Evolutionary conservation across 2,888 invertebrate species (phyloP).

Genomic region (Netelia fuscicornis): DNA sequence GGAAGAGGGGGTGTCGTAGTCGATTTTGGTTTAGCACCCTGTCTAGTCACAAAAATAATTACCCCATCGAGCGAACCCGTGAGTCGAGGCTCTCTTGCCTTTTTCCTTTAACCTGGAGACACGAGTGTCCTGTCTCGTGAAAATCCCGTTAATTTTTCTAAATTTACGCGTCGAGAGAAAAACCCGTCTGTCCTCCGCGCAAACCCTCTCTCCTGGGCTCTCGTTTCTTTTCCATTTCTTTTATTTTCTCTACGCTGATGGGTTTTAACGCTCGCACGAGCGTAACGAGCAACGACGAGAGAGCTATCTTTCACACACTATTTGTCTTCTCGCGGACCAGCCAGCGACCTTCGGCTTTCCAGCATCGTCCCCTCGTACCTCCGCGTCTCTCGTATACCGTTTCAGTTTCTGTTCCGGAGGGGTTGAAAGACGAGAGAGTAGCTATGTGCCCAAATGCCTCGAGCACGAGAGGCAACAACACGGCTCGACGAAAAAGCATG

Average conservation of each 20-base stretch:
- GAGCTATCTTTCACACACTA: slow-evolving; percentile 74
- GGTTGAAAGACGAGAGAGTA: slow-evolving; percentile 69
- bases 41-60: slow-evolving; percentile 65
- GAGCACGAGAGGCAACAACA: slow-evolving; percentile 56
- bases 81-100: neutral
- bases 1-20: slow-evolving; percentile 8
- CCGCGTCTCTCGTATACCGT: neutral
- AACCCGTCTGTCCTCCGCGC: slow-evolving; percentile 64
- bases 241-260: slow-evolving; percentile 23
- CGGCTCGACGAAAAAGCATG: slow-evolving; percentile 73
- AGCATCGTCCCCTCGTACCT: neutral
- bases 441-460: slow-evolving; percentile 29
- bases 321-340: slow-evolving; percentile 78
- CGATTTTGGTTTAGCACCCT: slow-evolving; percentile 53
- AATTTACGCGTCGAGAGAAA: slow-evolving; percentile 63
- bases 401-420: slow-evolving; percentile 53
- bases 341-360: slow-evolving; percentile 16
- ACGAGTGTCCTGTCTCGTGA: slow-evolving; percentile 21
- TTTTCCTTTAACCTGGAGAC: slow-evolving; percentile 2
- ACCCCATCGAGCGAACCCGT: slow-evolving; percentile 17
- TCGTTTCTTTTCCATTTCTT: neutral
- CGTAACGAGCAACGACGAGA: slow-evolving; percentile 50
- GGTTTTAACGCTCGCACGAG: slow-evolving; percentile 37
- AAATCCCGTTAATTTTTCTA: slow-evolving; percentile 64
- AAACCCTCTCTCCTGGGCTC: slow-evolving; percentile 5